Conservation (phyloP, 2,888 invertebrate genomes). For the Parascotia fuliginaria region DNA sequence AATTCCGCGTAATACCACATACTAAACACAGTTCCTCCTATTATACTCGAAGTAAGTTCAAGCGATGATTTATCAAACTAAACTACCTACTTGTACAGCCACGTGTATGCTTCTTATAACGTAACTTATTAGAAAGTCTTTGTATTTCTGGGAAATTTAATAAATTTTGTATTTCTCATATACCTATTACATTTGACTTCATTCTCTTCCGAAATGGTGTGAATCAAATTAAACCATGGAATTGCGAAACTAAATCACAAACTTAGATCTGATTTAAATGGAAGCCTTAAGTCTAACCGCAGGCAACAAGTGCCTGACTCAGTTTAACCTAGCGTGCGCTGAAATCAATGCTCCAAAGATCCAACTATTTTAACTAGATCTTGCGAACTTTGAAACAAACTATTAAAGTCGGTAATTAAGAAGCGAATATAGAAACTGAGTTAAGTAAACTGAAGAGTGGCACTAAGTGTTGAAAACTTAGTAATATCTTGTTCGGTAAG, state of each 20-base stretch:
- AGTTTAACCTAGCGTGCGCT: constrained; percentile 1
- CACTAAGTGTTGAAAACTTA: not conserved
- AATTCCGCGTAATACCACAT: too few species aligned
- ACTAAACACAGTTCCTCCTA: too few species aligned
- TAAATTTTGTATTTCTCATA: too few species aligned
- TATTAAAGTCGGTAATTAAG: constrained; percentile 24
- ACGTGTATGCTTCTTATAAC: too few species aligned
- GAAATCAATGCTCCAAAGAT: constrained; percentile 1
- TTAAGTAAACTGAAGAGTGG: not conserved
- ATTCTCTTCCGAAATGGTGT: too few species aligned
- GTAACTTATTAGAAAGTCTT: too few species aligned
- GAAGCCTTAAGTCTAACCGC: not conserved
- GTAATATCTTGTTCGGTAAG: not conserved
- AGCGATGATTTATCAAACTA: too few species aligned
- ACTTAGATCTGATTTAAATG: not conserved
- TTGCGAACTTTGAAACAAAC: constrained; percentile 11
- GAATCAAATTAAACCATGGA: not conserved
- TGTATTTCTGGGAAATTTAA: too few species aligned
- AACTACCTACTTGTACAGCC: too few species aligned
- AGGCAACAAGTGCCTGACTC: constrained; percentile 10
- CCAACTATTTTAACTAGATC: constrained; percentile 21
- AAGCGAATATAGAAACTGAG: not conserved
- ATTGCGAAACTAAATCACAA: not conserved
- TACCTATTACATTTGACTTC: too few species aligned
- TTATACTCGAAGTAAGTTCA: too few species aligned